These are phyloP conservation scores for Isaurus tuberculatus DNA, from an alignment of 92 coral and sea anemone genomes.

Conservation along the genomic window DNA sequence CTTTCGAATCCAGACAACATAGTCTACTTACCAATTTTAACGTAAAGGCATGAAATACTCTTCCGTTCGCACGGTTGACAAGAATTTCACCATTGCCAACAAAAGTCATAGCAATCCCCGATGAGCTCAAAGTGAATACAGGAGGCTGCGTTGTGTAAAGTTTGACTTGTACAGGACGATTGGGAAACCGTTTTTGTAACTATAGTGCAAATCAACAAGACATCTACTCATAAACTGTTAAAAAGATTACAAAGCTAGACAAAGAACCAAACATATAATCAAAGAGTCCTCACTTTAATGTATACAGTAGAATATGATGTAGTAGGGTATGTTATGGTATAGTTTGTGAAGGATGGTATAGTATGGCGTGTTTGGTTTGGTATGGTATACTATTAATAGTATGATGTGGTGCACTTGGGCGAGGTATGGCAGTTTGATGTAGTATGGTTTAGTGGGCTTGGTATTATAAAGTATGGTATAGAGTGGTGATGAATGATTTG, in stretches of 20 bases:
- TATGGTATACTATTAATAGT: neutral
- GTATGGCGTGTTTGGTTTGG: neutral
- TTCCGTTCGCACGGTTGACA: slow-evolving; percentile 15
- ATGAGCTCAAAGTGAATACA: neutral
- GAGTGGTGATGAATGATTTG: no score
- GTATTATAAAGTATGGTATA: no score
- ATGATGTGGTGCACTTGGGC: neutral
- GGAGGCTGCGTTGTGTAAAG: slow-evolving; percentile 17
- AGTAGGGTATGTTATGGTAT: no score
- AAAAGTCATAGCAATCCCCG: neutral
- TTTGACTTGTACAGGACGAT: slow-evolving; percentile 15
- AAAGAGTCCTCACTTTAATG: no score
- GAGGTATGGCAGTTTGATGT: no score
- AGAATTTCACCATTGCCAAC: slow-evolving; percentile 8
- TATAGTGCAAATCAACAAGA: neutral
- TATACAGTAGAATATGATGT: no score
- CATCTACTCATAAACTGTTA: no score
- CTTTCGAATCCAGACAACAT: neutral
- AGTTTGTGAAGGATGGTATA: neutral
- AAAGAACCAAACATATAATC: no score
- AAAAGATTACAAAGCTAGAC: no score
- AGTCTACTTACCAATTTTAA: slow-evolving; percentile 1
- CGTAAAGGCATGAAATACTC: slow-evolving; percentile 20
- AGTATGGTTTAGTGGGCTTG: no score
- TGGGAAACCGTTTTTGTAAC: neutral